Evolutionary conservation across 2,888 invertebrate species (phyloP).

Genomic region (Apamea crenata): DNA sequence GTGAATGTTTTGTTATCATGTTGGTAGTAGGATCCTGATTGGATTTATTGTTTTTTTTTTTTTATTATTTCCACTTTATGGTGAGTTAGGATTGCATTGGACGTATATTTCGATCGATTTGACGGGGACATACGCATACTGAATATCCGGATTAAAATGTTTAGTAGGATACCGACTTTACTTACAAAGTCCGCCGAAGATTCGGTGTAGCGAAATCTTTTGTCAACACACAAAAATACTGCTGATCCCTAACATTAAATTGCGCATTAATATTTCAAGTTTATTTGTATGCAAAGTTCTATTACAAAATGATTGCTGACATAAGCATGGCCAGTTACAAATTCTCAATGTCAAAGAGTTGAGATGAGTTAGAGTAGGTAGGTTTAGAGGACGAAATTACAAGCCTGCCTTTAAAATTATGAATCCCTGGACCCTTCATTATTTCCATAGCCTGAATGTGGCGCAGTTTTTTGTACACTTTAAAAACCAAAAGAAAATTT

Average conservation of each 20-base stretch:
- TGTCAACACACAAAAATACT: background rate
- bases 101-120: background rate
- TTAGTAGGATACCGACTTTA: background rate
- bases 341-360: background rate
- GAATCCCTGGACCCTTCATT: background rate
- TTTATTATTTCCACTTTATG: background rate
- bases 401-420: background rate
- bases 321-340: too few species aligned
- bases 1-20: slow-evolving; percentile 41
- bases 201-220: background rate
- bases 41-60: slow-evolving; percentile 1
- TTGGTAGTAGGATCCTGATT: slow-evolving; percentile 35
- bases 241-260: background rate
- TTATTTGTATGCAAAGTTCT: background rate
- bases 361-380: background rate
- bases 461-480: too few species aligned
- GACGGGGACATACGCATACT: background rate
- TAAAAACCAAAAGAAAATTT: background rate
- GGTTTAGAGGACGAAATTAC: background rate
- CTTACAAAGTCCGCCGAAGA: background rate
- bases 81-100: background rate
- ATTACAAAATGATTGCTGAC: background rate
- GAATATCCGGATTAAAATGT: background rate
- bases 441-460: background rate
- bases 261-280: background rate